Conservation (phyloP, 2,888 invertebrate genomes). For the Ochropacha duplaris region DNA sequence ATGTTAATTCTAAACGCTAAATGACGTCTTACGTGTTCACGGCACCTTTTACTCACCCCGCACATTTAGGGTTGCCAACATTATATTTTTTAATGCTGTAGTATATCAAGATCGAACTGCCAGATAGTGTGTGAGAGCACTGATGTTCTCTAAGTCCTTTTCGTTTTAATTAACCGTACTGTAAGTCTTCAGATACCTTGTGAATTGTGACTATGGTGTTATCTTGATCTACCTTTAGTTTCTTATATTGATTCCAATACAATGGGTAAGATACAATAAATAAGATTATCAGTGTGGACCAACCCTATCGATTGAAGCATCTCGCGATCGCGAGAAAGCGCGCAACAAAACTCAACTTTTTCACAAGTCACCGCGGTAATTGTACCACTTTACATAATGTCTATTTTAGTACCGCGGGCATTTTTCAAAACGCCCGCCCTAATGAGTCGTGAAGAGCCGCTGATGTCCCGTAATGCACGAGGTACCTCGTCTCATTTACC, state of each 20-base stretch:
- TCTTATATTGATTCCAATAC: background rate
- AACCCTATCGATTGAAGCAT: background rate
- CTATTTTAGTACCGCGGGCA: slow-evolving; percentile 75
- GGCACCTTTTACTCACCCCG: slow-evolving; percentile 51
- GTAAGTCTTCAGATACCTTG: no score
- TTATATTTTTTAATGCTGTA: slow-evolving; percentile 9
- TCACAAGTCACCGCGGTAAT: slow-evolving; percentile 71
- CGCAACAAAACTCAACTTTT: slow-evolving; percentile 47
- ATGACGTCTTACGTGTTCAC: slow-evolving; percentile 76
- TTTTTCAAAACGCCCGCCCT: slow-evolving; percentile 67
- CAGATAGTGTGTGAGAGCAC: background rate
- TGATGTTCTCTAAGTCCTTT: background rate
- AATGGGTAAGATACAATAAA: background rate
- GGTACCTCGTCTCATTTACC: slow-evolving; percentile 56
- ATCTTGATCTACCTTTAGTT: background rate
- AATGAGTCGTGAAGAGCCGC: slow-evolving; percentile 75
- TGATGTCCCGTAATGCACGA: slow-evolving; percentile 61
- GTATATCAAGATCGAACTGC: slow-evolving; percentile 1
- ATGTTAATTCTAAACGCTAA: slow-evolving; percentile 79
- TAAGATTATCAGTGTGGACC: background rate
- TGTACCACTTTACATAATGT: slow-evolving; percentile 81
- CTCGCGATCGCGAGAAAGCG: slow-evolving; percentile 13
- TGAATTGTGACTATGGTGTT: background rate
- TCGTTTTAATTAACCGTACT: background rate
- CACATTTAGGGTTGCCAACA: slow-evolving; percentile 40